These are phyloP conservation scores for Drosophila longiperda DNA, from an alignment of 2,888 invertebrate species.

Conservation along the genomic window DNA sequence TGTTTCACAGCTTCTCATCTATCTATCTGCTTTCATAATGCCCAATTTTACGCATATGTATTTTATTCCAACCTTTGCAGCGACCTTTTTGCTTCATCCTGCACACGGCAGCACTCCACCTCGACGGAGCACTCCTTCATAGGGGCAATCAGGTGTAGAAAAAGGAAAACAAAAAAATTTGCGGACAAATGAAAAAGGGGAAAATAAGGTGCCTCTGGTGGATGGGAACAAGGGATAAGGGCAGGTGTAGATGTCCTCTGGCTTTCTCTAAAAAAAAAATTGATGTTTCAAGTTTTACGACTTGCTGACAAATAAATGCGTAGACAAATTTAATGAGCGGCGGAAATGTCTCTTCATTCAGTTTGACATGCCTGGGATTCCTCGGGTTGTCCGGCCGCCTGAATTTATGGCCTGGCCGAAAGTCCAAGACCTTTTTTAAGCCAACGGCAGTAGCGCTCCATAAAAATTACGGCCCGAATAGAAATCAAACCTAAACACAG, in stretches of 20 bases:
- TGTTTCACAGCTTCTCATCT: conserved; percentile 29
- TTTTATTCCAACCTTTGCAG: conserved; percentile 43
- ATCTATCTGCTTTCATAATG: conserved; percentile 32
- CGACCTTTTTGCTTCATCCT: conserved; percentile 42
- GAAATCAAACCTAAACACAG: conserved; percentile 51
- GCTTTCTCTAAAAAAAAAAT: conserved; percentile 66
- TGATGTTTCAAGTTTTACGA: conserved; percentile 74
- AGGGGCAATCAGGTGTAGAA: conserved; percentile 36
- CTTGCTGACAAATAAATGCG: conserved; percentile 83
- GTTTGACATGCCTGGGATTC: conserved; percentile 32
- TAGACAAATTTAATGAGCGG: conserved; percentile 82
- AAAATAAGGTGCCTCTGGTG: not conserved
- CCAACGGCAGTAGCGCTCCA: conserved; percentile 52
- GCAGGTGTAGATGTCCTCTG: conserved; percentile 1
- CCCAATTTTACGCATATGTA: conserved; percentile 49
- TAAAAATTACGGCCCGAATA: conserved; percentile 64
- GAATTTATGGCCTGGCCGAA: conserved; percentile 41
- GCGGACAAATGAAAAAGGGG: not conserved
- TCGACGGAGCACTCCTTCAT: conserved; percentile 1
- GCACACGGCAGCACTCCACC: not conserved
- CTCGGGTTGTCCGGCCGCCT: conserved; percentile 22
- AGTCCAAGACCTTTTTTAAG: conserved; percentile 39
- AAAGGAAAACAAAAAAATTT: not conserved
- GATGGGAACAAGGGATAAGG: not conserved
- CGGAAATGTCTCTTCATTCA: conserved; percentile 77